A percentile compares a stretch with the other conserved stretches of the same genome.
These are phyloP conservation scores for Drosophila ustulata DNA, from an alignment of 2,888 invertebrate genomes.

Conservation along the genomic window DNA sequence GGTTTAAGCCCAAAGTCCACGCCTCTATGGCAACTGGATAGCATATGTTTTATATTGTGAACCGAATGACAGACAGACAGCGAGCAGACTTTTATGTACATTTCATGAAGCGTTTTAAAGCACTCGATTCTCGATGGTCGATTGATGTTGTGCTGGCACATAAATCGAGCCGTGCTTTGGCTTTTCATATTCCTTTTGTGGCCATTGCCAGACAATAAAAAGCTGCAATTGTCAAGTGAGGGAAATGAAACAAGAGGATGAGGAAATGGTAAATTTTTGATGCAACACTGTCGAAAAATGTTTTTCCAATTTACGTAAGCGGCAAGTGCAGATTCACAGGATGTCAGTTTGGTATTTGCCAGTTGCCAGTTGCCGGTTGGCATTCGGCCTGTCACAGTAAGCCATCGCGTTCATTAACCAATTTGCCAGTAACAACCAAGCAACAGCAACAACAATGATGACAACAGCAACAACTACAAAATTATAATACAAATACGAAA, in stretches of 20 bases:
- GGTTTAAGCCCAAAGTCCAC: constrained; percentile 21
- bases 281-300: constrained; percentile 48
- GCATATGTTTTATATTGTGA: background rate
- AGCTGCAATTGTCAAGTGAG: constrained; percentile 58
- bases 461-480: constrained; percentile 40
- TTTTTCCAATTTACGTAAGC: constrained; percentile 56
- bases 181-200: constrained; percentile 23
- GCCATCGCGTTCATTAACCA: constrained; percentile 71
- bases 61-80: background rate
- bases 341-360: constrained; percentile 40
- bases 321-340: constrained; percentile 38
- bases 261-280: constrained; percentile 63
- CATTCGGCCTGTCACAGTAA: constrained; percentile 15
- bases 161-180: constrained; percentile 47
- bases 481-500: constrained; percentile 81
- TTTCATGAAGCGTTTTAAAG: constrained; percentile 36
- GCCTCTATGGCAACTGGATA: constrained; percentile 14
- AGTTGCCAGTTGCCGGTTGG: constrained; percentile 24
- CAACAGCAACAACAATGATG: constrained; percentile 21
- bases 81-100: constrained; percentile 27
- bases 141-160: constrained; percentile 54
- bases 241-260: background rate
- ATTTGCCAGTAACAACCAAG: constrained; percentile 47
- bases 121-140: constrained; percentile 13
- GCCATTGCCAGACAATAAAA: constrained; percentile 21